phyloP scores from a whole-genome alignment of 2,888 invertebrate genomes.

The Megastigmus dorsalis region DNA sequence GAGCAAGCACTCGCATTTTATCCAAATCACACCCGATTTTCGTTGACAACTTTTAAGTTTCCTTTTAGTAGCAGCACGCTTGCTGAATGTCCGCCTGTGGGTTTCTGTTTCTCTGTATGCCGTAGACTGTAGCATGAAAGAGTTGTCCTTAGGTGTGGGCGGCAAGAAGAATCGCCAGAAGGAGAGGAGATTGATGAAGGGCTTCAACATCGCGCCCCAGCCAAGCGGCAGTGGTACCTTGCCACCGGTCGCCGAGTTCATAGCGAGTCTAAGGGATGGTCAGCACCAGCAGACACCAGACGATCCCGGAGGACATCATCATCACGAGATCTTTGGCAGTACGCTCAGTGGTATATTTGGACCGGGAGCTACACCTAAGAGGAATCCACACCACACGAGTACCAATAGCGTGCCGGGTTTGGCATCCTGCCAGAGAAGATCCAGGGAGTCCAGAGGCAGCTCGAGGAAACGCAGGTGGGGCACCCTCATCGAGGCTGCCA shows the following conservation, averaged over 20 bases:
- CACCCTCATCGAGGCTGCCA: slow-evolving; percentile 90
- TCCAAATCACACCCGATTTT: background rate
- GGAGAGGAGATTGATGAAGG: slow-evolving; percentile 94
- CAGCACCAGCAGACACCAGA: slow-evolving; percentile 77
- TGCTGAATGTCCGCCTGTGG: slow-evolving; percentile 48
- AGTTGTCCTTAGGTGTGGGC: slow-evolving; percentile 82
- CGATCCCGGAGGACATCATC: slow-evolving; percentile 74
- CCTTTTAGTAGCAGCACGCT: slow-evolving; percentile 55
- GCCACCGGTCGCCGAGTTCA: slow-evolving; percentile 87
- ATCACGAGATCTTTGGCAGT: slow-evolving; percentile 81
- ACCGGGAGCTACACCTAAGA: slow-evolving; percentile 75
- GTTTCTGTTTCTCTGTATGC: slow-evolving; percentile 59
- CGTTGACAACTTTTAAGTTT: slow-evolving; percentile 48
- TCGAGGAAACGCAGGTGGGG: slow-evolving; percentile 87
- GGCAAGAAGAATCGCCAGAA: slow-evolving; percentile 96
- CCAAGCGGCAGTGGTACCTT: slow-evolving; percentile 76
- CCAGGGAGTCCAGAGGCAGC: slow-evolving; percentile 60
- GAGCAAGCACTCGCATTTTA: background rate
- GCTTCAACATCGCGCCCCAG: slow-evolving; percentile 91
- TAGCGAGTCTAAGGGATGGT: slow-evolving; percentile 78
- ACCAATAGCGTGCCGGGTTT: slow-evolving; percentile 71
- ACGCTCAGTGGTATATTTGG: slow-evolving; percentile 83
- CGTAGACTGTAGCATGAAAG: slow-evolving; percentile 69
- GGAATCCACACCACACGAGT: slow-evolving; percentile 73
- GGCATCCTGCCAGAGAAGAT: slow-evolving; percentile 61